These are phyloP conservation scores for Stylophora pistillata DNA, from an alignment of 64 coral and sea anemone genomes.

Conservation along the genomic window DNA sequence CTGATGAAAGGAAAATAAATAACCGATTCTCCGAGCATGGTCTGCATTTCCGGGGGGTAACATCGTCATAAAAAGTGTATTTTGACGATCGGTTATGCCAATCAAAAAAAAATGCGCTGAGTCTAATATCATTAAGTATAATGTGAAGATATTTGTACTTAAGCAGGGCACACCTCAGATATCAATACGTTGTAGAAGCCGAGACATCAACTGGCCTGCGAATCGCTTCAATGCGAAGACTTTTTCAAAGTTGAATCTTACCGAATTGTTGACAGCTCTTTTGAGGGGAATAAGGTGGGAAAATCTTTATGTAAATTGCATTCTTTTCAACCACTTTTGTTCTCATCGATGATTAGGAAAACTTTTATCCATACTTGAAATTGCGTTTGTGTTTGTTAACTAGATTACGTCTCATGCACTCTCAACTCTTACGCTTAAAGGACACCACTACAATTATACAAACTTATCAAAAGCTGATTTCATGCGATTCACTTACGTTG, in stretches of 20 bases:
- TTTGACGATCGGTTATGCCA: not conserved
- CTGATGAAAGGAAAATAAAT: not conserved
- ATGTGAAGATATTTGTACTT: conserved; percentile 31
- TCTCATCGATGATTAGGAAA: not conserved
- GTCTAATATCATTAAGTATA: conserved; percentile 42
- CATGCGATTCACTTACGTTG: not conserved
- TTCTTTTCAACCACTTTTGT: not conserved
- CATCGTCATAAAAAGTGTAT: conserved; percentile 12
- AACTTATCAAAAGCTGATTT: conserved; percentile 35
- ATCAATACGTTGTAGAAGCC: not conserved
- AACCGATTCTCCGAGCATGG: not conserved
- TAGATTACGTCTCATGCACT: not conserved
- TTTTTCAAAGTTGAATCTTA: not conserved
- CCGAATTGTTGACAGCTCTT: not conserved
- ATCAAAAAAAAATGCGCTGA: not conserved
- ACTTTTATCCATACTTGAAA: not conserved
- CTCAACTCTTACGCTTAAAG: not conserved
- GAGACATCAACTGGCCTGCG: not conserved
- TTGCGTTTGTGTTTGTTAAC: not conserved
- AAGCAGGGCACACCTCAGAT: not conserved
- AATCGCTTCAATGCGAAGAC: conserved; percentile 2
- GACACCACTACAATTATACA: conserved; percentile 18
- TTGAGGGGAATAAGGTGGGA: not conserved
- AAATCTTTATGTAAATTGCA: not conserved
- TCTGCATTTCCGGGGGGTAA: not conserved